Conservation (phyloP, 1,140 invertebrate genomes). For the Glomeris maerens region DNA sequence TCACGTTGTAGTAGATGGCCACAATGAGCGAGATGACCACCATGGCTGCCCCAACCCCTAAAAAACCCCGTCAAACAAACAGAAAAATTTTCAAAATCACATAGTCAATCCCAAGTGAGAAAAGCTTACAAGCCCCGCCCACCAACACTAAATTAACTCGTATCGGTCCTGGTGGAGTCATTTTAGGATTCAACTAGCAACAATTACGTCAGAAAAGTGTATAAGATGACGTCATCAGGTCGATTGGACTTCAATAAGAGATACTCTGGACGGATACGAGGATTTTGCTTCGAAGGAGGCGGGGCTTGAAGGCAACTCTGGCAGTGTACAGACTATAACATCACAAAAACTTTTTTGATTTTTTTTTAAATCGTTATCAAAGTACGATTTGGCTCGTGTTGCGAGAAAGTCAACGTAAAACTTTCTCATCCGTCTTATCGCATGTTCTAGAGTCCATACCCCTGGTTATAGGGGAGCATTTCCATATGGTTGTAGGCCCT, state of each 20-base stretch:
- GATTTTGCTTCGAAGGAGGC: too few species aligned
- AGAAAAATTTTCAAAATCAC: not conserved
- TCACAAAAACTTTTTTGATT: not conserved
- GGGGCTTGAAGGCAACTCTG: too few species aligned
- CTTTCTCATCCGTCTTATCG: not conserved
- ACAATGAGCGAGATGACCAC: constrained; percentile 47
- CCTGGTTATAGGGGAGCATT: constrained; percentile 8
- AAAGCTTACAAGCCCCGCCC: too few species aligned
- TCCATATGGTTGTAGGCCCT: constrained; percentile 22
- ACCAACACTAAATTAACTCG: too few species aligned
- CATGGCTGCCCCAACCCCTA: constrained; percentile 66
- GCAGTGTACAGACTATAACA: not conserved
- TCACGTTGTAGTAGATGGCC: constrained; percentile 64
- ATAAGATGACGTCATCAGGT: too few species aligned
- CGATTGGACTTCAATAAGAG: too few species aligned
- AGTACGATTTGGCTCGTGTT: not conserved
- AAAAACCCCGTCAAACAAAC: constrained; percentile 23
- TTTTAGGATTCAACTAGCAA: too few species aligned
- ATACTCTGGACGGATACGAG: too few species aligned
- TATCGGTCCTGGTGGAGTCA: too few species aligned
- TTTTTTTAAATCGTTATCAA: not conserved
- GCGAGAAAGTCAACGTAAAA: not conserved
- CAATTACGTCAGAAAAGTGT: too few species aligned
- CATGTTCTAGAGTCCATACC: not conserved
- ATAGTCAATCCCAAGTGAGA: too few species aligned